Conservation (phyloP, 2,797 vertebrate species). For the Liparis tanakae region DNA sequence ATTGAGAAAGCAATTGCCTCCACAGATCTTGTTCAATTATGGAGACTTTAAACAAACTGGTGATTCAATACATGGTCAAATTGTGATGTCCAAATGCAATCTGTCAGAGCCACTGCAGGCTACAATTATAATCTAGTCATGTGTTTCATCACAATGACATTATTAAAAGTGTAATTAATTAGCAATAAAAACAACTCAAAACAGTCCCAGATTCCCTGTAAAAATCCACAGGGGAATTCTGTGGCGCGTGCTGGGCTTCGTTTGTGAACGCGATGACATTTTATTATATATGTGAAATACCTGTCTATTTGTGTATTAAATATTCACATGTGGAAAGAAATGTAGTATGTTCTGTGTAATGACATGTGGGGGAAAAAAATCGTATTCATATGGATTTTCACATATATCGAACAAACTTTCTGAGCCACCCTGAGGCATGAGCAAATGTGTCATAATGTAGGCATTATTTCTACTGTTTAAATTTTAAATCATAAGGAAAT, state of each 20-base stretch:
- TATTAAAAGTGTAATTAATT: not conserved
- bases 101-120: not conserved
- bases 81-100: not conserved
- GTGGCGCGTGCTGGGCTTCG: not conserved
- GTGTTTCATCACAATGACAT: slow-evolving; percentile 5
- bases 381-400: not conserved
- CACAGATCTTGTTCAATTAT: slow-evolving; percentile 49
- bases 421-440: not conserved
- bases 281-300: not conserved
- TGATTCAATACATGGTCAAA: slow-evolving; percentile 32
- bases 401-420: not conserved
- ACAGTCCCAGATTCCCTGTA: not conserved
- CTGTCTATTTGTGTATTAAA: not conserved
- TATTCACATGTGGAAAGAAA: not conserved
- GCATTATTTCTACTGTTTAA: not conserved
- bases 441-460: not conserved
- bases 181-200: not conserved
- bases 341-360: slow-evolving; percentile 5
- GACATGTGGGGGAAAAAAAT: not conserved
- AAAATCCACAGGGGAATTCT: not conserved
- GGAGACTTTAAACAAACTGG: slow-evolving; percentile 49
- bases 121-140: not conserved
- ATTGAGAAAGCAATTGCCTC: slow-evolving; percentile 53
- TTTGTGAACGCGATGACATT: not conserved
- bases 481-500: not conserved